Evolutionary conservation across 1,140 invertebrate genomes (phyloP), one percentile per base, ranked within the genome.

Genomic region (Drosophila parabipectinata): DNA sequence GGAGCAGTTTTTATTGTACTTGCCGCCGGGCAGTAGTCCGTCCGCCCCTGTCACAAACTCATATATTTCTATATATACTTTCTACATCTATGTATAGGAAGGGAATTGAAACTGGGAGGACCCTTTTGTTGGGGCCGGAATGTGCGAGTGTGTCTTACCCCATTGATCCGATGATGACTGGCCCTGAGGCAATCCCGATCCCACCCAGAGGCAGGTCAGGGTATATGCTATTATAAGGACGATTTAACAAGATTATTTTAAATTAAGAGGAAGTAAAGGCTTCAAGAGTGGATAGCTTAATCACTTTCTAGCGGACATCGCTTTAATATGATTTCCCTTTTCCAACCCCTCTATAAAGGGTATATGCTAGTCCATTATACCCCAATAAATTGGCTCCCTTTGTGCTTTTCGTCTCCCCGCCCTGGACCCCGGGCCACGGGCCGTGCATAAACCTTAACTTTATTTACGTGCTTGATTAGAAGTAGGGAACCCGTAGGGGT

Each of bases 381-480:
- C 26, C 5, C 32, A 50, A 71, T 57, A 71, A 69, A 56, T 71
- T 32, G 67, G 24, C 28, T 10, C 9, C 44, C 53, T 48, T 68
- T 67, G 64, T 68, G 37, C 50, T 47, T 53, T 61, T 60, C 52
- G 28, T 56, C 48, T 44, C 52, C 56, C 69, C 55, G 10, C 39
- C 10, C 6, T 14, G 41, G 26, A 6, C 26, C 10, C 41, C 41
- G 41, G 26, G 26, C 26, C 26, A 3, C 41, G n/a, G 41, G 50
- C 14, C 48, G 51, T 63, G 72, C 69, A 84, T 80, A 85, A 87
- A 79, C 79, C 87, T 88, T 87, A 82, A 82, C 83, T 87, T 87
- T 87, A 87, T 87, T 87, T 87, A 87, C 82, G 83, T 87, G 82
- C 82, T 88, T 87, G 82, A 87, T 87, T 87, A 87, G 79, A 81